Evolutionary conservation across 2,888 invertebrate genomes (phyloP).

Genomic region (Ochropleura plecta): DNA sequence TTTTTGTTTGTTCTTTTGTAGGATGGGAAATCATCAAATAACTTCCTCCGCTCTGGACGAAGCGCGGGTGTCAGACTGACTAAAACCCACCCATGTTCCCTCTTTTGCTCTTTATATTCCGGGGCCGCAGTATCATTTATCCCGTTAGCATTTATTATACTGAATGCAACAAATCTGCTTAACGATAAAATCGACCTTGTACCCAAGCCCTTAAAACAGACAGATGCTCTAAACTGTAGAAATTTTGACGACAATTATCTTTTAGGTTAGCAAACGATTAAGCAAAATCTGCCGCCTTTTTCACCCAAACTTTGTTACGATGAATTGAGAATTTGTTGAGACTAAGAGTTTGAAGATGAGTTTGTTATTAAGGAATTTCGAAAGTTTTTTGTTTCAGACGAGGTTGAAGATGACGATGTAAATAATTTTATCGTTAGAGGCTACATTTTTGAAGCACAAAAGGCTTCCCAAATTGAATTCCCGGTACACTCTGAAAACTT

Average conservation of each 20-base stretch:
- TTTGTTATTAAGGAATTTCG: constrained; percentile 43
- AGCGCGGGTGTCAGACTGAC: too few relatives aligned
- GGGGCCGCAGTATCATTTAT: too few relatives aligned
- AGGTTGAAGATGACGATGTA: constrained; percentile 40
- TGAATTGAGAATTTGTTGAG: constrained; percentile 50
- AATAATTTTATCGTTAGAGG: constrained; percentile 30
- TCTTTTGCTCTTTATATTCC: too few relatives aligned
- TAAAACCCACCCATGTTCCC: too few relatives aligned
- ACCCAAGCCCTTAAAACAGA: constrained; percentile 40
- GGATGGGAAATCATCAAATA: too few relatives aligned
- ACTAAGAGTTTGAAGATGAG: constrained; percentile 40
- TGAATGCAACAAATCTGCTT: not conserved
- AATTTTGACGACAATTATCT: constrained; percentile 77
- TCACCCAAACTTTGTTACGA: constrained; percentile 52
- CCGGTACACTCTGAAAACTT: not conserved
- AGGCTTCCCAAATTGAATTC: constrained; percentile 11
- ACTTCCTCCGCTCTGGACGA: too few relatives aligned
- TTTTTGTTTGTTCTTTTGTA: too few relatives aligned
- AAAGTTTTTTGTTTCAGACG: constrained; percentile 30
- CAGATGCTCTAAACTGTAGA: constrained; percentile 78
- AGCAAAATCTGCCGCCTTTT: constrained; percentile 59
- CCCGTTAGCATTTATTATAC: constrained; percentile 5
- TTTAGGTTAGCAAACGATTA: constrained; percentile 69
- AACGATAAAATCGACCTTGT: constrained; percentile 16
- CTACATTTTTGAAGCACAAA: constrained; percentile 13